Evolutionary conservation across 2,888 invertebrate genomes (phyloP), one percentile per base, ranked within the genome.

Genomic region (Cyclophora punctaria): DNA sequence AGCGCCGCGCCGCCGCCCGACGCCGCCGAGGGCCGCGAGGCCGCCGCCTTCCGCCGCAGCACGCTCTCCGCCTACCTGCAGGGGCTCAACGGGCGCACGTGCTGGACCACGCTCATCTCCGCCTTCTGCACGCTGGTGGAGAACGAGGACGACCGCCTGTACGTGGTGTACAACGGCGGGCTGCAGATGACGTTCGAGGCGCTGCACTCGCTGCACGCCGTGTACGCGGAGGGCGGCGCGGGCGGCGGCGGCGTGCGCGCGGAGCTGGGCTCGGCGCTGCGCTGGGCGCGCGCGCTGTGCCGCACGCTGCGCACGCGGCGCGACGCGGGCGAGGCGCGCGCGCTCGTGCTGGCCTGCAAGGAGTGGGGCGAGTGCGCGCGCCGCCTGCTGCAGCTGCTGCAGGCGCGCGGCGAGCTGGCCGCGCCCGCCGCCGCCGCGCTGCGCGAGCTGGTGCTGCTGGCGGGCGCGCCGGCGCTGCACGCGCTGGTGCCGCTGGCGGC

Each of bases 91-190:
- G 96, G 96, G 2, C 90, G 97, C 51, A 95, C 96, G 0, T 95
- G 95, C 75, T 98, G 97, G 97, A 94, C 96, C 47, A 97, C 98
- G n/a, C 86, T 98, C 43, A 96, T 98, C 72, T 94, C 95, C 44
- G 96, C 96, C 46, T 92, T 97, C 71, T 93, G 96, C 76, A 96
- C 96, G 66, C 89, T 98, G 44, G 93, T 98, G 44, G 97, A 97
- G 73, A 94, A 93, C 41, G 95, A 95, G 65, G 97, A 97, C 66
- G 98, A 98, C 80, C 91, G 96, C 60, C 83, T 97, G 37, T 94
- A 95, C 71, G 95, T 97, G 7, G 94, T 97, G n/a, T 96, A 95
- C 70, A 96, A 97, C 68, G 95, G 95, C 45, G 98, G 97, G 35
- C 88, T 98, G 58, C 93, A 93, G 71, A 92, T 94, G 83, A 91